Base-by-base conservation (phyloP, 2,888 invertebrate species). In the Isoperla grammatica region DNA sequence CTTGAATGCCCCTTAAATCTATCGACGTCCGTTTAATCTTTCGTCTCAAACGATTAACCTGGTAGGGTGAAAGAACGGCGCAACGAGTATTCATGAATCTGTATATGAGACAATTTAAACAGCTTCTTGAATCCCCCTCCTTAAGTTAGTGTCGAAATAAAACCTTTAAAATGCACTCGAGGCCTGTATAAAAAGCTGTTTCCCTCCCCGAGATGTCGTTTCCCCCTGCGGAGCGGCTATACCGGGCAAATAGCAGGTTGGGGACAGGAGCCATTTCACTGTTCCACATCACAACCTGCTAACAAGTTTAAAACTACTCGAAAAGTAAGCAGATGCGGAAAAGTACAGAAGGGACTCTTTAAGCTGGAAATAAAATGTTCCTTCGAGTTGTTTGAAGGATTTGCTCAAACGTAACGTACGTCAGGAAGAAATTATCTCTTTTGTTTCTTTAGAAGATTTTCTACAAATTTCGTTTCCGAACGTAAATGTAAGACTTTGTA, bases 11-110 rank as follows among this genome's bases (percentile, higher is more conserved):
- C 29, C 29, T 8, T 29, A 29, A 29, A 29, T 29, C 29, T 29
- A 29, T 29, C 29, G 29, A 8, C 29, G 29, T 29, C 29, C 35
- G n/a, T 35, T n/a, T 49, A 50, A 50, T 50, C 49, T 50, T 50
- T 35, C 22, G 49, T 11, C 13, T 35, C 49, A n/a, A 50, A 20
- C 49, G 49, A 50, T 50, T 50, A 50, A 22, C 49, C 29, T 22
- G 49, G 15, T 23, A 50, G 49, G 49, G 49, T 50, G 49, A 23
- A 50, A 29, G 8, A 29, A n/a, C n/a, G n/a, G n/a, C n/a, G 29
- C 29, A 29, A 29, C 8, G 29, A 29, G 29, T 29, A 29, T 6
- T 35, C 49, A 15, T n/a, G 23, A 23, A 50, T 20, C 29, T 50
- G 29, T 50, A 50, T 23, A 20, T 29, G 23, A 12, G 15, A 50